Conservation (phyloP, 2,797 vertebrate genomes). For the Enteromius anoplus region DNA sequence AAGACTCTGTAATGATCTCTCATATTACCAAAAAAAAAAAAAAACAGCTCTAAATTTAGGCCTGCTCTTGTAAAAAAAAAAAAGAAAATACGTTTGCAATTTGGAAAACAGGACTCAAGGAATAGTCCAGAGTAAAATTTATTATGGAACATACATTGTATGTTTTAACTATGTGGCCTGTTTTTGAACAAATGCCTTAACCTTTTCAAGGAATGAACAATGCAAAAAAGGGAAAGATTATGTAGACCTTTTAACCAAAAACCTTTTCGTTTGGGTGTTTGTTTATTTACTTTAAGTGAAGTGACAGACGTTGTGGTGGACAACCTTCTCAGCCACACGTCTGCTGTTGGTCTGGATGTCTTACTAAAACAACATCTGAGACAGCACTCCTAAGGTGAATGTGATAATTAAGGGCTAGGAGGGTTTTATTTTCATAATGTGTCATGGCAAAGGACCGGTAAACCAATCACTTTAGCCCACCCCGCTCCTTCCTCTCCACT, state of each 20-base stretch:
- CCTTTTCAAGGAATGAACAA: conserved; percentile 55
- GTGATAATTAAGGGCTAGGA: conserved; percentile 78
- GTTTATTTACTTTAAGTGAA: conserved; percentile 77
- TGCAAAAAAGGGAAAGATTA: conserved; percentile 56
- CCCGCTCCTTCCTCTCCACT: conserved; percentile 39
- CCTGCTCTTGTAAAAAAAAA: conserved; percentile 20
- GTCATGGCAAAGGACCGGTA: conserved; percentile 77
- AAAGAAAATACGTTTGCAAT: conserved; percentile 1
- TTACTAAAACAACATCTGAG: conserved; percentile 79
- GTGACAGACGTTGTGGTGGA: conserved; percentile 76
- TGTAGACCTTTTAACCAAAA: conserved; percentile 68
- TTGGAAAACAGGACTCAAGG: conserved; percentile 30
- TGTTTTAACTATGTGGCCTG: conserved; percentile 31
- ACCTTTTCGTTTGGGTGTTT: conserved; percentile 79
- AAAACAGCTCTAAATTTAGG: conserved; percentile 16
- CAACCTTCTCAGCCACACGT: conserved; percentile 73
- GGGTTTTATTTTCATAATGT: conserved; percentile 80
- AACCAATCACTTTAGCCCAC: conserved; percentile 78
- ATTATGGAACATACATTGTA: conserved; percentile 37
- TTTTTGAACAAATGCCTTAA: conserved; percentile 54
- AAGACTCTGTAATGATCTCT: background rate
- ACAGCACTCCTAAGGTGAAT: conserved; percentile 80
- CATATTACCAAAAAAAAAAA: conserved; percentile 3
- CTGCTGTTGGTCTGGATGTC: conserved; percentile 75
- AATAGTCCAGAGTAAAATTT: conserved; percentile 26